Evolutionary conservation across 1,140 invertebrate genomes (phyloP).

Genomic region (Drosophila miranda): DNA sequence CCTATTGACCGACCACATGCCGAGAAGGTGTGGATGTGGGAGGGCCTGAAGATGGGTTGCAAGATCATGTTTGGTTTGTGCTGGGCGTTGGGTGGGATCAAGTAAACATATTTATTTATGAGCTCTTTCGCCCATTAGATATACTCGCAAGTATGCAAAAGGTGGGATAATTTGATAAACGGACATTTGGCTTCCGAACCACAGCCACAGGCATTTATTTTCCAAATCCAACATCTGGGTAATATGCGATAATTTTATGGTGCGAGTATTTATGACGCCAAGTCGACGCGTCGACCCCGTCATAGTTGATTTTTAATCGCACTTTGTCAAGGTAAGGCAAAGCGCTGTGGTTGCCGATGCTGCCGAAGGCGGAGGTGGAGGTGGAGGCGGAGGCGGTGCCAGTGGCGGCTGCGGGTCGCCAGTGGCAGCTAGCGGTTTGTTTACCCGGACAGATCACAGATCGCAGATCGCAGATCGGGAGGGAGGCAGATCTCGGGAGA

Average conservation of each 20-base stretch:
- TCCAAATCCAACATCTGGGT: conserved; percentile 19
- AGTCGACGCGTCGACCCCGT: conserved; percentile 33
- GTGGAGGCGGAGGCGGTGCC: background rate
- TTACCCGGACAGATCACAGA: conserved; percentile 39
- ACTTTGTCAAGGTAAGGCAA: conserved; percentile 59
- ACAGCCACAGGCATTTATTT: background rate
- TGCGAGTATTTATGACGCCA: conserved; percentile 36
- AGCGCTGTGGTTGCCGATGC: conserved; percentile 3
- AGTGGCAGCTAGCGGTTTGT: conserved; percentile 56
- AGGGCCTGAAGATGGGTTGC: background rate
- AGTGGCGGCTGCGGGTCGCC: conserved; percentile 17
- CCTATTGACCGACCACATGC: conserved; percentile 32
- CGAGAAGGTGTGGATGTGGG: conserved; percentile 16
- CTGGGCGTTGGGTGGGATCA: conserved; percentile 6
- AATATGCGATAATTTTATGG: conserved; percentile 29
- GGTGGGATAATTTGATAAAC: conserved; percentile 17
- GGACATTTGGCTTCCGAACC: conserved; percentile 11
- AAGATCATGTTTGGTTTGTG: no score
- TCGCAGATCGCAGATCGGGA: background rate
- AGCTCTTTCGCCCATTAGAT: conserved; percentile 24
- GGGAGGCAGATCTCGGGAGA: conserved; percentile 5
- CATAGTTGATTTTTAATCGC: conserved; percentile 58
- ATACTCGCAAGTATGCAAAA: no score
- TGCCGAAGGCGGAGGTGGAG: conserved; percentile 10
- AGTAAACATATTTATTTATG: conserved; percentile 26